Conservation (phyloP, 2,113 vertebrate species). For the Salvelinus fontinalis region DNA sequence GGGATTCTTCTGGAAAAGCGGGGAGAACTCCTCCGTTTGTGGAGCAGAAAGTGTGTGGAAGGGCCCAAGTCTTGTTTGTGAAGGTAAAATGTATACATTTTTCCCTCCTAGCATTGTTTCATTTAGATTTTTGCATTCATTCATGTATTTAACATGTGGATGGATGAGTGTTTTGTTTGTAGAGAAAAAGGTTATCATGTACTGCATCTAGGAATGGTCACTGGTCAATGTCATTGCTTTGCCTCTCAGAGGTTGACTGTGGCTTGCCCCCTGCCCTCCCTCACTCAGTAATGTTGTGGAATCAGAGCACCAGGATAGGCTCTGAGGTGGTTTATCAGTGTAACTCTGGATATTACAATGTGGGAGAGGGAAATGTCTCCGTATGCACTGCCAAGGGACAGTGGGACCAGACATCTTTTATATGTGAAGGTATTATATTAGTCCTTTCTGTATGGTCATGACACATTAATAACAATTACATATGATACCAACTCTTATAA, state of each 20-base stretch:
- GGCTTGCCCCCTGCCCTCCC: constrained; percentile 68
- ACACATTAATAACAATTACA: not conserved
- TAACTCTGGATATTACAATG: constrained; percentile 70
- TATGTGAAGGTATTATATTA: constrained; percentile 74
- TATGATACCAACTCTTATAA: not conserved
- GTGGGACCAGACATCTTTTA: constrained; percentile 68
- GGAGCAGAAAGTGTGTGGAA: constrained; percentile 69
- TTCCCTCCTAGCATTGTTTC: too few relatives aligned
- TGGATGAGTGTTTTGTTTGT: too few relatives aligned
- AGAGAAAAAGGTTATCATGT: too few relatives aligned
- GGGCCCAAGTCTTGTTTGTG: constrained; percentile 59
- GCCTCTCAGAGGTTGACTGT: constrained; percentile 62
- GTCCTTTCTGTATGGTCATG: not conserved
- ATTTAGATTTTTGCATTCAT: not conserved
- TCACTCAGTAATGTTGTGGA: constrained; percentile 72
- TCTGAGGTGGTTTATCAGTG: constrained; percentile 74
- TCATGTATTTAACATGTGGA: not conserved
- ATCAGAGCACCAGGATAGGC: constrained; percentile 60
- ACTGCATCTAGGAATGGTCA: not conserved
- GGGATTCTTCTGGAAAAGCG: constrained; percentile 66
- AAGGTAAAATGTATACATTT: constrained; percentile 64
- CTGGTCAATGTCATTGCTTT: constrained; percentile 25
- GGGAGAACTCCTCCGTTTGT: constrained; percentile 64
- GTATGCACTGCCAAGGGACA: constrained; percentile 64
- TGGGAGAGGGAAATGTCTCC: constrained; percentile 69